These are phyloP conservation scores for Nyctibius bracteatus DNA, from an alignment of 2,113 vertebrate species.

Conservation along the genomic window DNA sequence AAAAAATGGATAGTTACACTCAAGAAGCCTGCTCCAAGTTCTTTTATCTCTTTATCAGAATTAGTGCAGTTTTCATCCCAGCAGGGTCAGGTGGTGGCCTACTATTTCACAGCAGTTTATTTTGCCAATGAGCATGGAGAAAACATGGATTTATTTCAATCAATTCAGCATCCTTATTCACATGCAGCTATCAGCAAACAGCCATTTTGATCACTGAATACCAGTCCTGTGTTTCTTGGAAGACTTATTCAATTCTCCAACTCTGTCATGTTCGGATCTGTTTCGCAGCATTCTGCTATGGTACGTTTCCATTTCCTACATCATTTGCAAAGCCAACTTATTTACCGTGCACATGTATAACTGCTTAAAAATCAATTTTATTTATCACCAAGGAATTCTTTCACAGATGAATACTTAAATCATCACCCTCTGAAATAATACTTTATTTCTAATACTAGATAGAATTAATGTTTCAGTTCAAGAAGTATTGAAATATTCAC, in stretches of 20 bases:
- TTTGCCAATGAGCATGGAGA: neutral
- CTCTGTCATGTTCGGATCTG: neutral
- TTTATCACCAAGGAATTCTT: constrained; percentile 39
- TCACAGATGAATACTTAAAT: constrained; percentile 51
- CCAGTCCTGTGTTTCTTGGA: constrained; percentile 6
- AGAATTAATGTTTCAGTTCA: constrained; percentile 41
- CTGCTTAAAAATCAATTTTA: constrained; percentile 46
- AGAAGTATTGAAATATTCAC: constrained; percentile 21
- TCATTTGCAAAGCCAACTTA: neutral
- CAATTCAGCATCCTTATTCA: neutral
- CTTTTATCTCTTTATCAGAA: neutral
- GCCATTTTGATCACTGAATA: neutral
- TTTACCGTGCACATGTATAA: neutral
- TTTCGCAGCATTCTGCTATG: neutral
- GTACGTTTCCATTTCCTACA: neutral
- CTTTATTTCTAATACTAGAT: constrained; percentile 57
- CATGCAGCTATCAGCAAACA: neutral
- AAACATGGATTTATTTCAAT: neutral
- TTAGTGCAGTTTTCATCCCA: neutral
- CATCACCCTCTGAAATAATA: constrained; percentile 45
- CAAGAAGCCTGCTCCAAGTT: neutral
- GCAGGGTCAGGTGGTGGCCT: neutral
- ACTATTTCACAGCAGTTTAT: neutral
- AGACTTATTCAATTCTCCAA: neutral
- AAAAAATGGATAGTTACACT: neutral